Base-by-base conservation (phyloP, 1,140 invertebrate species). In the Scaptodrosophila lebanonensis region DNA sequence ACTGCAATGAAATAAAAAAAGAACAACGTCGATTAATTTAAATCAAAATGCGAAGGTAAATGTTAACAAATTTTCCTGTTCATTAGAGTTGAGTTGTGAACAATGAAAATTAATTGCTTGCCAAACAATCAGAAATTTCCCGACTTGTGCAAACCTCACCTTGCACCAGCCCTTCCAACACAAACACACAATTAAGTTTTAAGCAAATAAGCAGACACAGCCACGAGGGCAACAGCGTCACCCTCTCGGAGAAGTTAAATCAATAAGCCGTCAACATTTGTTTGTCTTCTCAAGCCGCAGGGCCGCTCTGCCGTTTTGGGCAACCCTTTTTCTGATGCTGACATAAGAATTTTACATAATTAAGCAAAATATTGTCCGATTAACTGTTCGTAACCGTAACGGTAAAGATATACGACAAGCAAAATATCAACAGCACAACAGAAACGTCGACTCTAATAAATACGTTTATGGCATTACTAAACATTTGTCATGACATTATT, bases 401-500 rank as follows among this genome's bases (percentile, higher is more conserved):
- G n/a, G n/a, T n/a, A 33, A 50, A 43, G 36, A 59, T 39, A 45
- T 35, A 49, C 56, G 39, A 15, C 18, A 22, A 40, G 25, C 2
- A 36, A 15, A 47, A 16, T 4, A n/a, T 11, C 35, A 9, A 43
- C 36, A 48, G 44, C 38, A 27, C 22, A 17, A 42, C 18, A 25
- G 29, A 40, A 43, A 47, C 11, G 22, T 25, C 22, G 15, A 65
- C 53, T 39, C 39, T 69, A 72, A 72, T 56, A 72, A 72, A 73
- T 70, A 59, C 53, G 63, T 63, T 70, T 56, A 49, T 61, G 53
- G 58, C 63, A 51, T 30, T 54, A 36, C n/a, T n/a, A 45, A 56
- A 56, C 69, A 73, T 73, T 73, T 70, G 58, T 73, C 69, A 73
- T 72, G 69, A 66, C 66, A 72, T 72, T 70, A 72, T 51, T 70